Conservation (phyloP, 2,113 vertebrate genomes). For the Hystrix cristata region DNA sequence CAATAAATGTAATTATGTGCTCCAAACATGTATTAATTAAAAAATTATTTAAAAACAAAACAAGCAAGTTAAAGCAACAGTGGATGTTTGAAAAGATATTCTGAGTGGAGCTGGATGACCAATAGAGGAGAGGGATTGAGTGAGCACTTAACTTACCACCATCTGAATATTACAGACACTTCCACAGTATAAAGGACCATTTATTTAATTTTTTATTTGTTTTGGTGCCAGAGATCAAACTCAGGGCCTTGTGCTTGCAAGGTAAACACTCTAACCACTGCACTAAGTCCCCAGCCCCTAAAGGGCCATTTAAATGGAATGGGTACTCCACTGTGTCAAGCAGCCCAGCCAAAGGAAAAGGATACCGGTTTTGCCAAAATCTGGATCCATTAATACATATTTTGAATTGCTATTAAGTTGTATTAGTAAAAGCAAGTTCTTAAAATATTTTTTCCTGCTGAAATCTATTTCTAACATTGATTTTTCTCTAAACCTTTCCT, state of each 20-base stretch:
- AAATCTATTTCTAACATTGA: not conserved
- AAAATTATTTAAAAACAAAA: too few relatives aligned
- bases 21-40: too few relatives aligned
- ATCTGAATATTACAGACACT: not conserved
- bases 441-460: not conserved
- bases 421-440: not conserved
- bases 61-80: not conserved
- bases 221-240: too few relatives aligned
- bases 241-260: too few relatives aligned
- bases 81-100: not conserved
- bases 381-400: not conserved
- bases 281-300: too few relatives aligned
- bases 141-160: not conserved
- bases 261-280: too few relatives aligned
- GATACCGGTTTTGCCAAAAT: not conserved
- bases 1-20: too few relatives aligned
- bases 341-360: not conserved
- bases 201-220: too few relatives aligned
- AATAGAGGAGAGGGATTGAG: not conserved
- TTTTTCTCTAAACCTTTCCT: not conserved
- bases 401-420: slow-evolving; percentile 10
- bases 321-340: not conserved
- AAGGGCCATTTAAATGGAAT: not conserved
- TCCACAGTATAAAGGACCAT: not conserved
- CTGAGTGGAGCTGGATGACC: not conserved